Evolutionary conservation across 2,797 vertebrate species (phyloP), one percentile per base, ranked within the genome.

Genomic region (Artibeus lituratus): DNA sequence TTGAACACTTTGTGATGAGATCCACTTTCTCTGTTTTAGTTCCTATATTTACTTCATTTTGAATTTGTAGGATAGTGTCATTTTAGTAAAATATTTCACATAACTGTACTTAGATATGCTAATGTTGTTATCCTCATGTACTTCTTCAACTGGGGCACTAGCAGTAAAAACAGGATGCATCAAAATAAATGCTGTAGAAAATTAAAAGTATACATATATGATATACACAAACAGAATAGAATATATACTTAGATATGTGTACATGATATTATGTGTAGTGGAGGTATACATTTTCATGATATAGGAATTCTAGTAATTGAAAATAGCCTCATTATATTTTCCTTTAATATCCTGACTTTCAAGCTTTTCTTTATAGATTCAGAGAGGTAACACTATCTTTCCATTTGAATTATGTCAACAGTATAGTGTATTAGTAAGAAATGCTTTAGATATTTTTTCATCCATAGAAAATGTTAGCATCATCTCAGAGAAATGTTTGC

Each of bases 401-500:
- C 47, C 5, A 29, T 72, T 74, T 22, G 73, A 59, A 80, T 57
- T 32, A 74, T 85, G 32, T 69, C 42, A 72, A 70, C 62, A 49
- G 14, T 11, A 5, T 18, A 73, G 12, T 10, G 19, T 93, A 4
- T 55, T 82, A 35, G 2, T 77, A 87, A 47, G 65, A 67, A 59
- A 78, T 69, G 16, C 37, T 51, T 67, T 9, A 81, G n/a, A 37
- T 74, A 12, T n/a, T 57, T 84, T 72, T 83, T 87, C 10, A 67
- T 5, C 57, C 39, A 6, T 76, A 73, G 35, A 73, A 96, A 95
- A 70, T 88, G 90, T 69, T 95, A 90, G 10, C 3, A 3, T 86
- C 16, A 83, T 18, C n/a, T 51, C n/a, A 73, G n/a, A 82, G 67
- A 85, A 95, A 84, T 70, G 12, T 90, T 95, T 92, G 59, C 62